Evolutionary conservation across 2,797 vertebrate species (phyloP).

Genomic region (Necrosyrtes monachus): DNA sequence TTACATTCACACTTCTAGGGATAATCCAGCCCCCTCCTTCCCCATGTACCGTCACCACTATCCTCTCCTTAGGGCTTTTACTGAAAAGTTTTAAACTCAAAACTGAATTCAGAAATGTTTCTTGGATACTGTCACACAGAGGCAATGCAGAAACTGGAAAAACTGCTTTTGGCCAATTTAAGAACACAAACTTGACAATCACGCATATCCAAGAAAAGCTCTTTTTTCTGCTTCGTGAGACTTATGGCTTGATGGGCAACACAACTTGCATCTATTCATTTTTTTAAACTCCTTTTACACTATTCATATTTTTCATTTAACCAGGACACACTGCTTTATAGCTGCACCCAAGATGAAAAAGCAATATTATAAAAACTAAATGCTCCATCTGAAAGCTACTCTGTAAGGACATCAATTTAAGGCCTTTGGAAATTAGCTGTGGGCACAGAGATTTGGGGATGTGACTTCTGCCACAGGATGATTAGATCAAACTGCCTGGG

Average conservation of each 20-base stretch:
- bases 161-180: neutral
- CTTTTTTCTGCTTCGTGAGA: neutral
- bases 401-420: neutral
- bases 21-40: neutral
- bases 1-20: neutral
- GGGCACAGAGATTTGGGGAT: neutral
- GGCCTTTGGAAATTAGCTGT: neutral
- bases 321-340: neutral
- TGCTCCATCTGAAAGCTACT: neutral
- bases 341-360: neutral
- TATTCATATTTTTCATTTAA: neutral
- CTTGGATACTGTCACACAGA: neutral
- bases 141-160: neutral
- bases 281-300: neutral
- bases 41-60: rapidly evolving
- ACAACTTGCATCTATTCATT: neutral
- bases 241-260: neutral
- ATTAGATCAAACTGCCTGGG: conserved; percentile 25
- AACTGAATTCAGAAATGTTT: neutral
- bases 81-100: neutral
- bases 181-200: neutral
- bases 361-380: neutral
- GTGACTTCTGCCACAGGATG: neutral
- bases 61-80: neutral
- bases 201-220: neutral